Evolutionary conservation across 2,888 invertebrate genomes (phyloP).

Genomic region (Helleia helle): DNA sequence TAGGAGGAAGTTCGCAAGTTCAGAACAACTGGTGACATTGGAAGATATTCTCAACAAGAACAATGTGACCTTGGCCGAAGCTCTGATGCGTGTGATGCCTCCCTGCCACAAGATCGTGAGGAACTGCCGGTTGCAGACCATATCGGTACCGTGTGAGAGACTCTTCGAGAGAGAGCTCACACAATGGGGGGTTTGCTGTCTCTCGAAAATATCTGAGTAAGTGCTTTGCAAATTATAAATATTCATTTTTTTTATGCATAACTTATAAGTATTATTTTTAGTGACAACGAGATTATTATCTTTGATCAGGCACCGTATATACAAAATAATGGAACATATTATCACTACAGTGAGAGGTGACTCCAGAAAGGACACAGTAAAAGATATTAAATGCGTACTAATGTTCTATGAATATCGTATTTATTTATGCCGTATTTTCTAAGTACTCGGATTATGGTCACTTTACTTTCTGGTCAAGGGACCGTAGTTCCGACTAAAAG

Average conservation of each 20-base stretch:
- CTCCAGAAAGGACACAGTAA: too few species aligned
- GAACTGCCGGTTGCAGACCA: conserved; percentile 39
- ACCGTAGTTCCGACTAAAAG: too few species aligned
- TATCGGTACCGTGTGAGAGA: conserved; percentile 30
- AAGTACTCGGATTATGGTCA: too few species aligned
- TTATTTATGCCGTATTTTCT: too few species aligned
- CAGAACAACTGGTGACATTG: conserved; percentile 28
- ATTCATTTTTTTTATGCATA: not conserved
- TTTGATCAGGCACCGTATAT: too few species aligned
- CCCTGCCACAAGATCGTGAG: conserved; percentile 31
- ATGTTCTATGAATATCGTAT: too few species aligned
- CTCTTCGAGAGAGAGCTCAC: conserved; percentile 41
- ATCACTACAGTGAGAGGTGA: too few species aligned
- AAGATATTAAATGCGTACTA: too few species aligned
- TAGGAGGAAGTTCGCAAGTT: conserved; percentile 24
- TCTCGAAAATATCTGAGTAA: conserved; percentile 36
- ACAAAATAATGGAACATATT: too few species aligned
- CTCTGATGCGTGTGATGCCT: conserved; percentile 32
- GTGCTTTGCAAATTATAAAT: conserved; percentile 16
- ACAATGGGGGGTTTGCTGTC: conserved; percentile 45
- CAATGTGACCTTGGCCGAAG: conserved; percentile 32
- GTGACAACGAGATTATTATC: too few species aligned
- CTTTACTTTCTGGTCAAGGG: too few species aligned
- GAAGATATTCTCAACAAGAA: conserved; percentile 30
- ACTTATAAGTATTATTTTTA: not conserved